Conservation (phyloP, 2,888 invertebrate species). For the Melipona bicolor region DNA sequence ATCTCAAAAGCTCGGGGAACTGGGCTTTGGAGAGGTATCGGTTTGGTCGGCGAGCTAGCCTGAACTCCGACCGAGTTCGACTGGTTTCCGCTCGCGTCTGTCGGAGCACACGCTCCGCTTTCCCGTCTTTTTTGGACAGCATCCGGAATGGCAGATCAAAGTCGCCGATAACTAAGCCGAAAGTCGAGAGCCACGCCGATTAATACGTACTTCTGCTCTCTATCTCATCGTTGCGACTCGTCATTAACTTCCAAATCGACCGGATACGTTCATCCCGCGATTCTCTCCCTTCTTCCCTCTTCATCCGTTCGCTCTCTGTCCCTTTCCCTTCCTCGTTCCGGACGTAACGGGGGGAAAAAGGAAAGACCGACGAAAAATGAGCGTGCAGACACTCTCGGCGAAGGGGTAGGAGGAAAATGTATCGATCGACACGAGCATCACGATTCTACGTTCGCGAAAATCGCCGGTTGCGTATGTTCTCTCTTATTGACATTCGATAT, state of each 20-base stretch:
- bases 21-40: slow-evolving; percentile 61
- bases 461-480: slow-evolving; percentile 26
- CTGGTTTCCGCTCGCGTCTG: slow-evolving; percentile 6
- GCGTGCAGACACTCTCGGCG: fast-evolving
- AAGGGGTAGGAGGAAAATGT: too few relatives aligned
- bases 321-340: not conserved
- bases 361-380: not conserved
- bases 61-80: slow-evolving; percentile 11
- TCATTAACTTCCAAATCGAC: slow-evolving; percentile 45
- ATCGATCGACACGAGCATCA: slow-evolving; percentile 3
- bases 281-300: not conserved
- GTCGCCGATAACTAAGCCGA: slow-evolving; percentile 70
- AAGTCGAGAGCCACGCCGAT: slow-evolving; percentile 64
- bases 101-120: slow-evolving; percentile 12
- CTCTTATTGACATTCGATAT: slow-evolving; percentile 71
- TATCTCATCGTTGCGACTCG: slow-evolving; percentile 34
- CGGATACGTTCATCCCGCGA: not conserved
- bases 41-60: slow-evolving; percentile 17
- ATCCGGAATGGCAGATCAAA: slow-evolving; percentile 75
- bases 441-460: slow-evolving; percentile 4
- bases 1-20: slow-evolving; percentile 71
- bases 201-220: slow-evolving; percentile 7
- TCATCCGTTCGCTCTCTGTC: not conserved
- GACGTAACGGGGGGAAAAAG: fast-evolving
- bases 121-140: slow-evolving; percentile 27